Base-by-base conservation (phyloP, 2,113 vertebrate genomes). In the Rhabdornis inornatus region DNA sequence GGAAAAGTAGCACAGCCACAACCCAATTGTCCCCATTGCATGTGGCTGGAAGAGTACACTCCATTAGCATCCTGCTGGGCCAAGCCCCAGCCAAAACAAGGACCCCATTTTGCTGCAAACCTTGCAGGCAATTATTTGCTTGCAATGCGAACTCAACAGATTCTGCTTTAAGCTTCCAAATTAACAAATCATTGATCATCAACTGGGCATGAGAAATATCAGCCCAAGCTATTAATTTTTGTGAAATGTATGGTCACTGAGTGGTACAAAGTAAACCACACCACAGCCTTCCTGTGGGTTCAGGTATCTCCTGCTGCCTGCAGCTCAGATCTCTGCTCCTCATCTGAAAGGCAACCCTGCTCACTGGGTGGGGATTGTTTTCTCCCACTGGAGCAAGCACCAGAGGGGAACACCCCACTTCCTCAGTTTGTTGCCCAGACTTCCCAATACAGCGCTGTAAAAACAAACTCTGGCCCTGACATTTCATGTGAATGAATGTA, bases 341-440 rank as follows among this genome's bases (percentile, higher is more conserved):
- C n/a, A 6, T 3, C 45, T 18, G 15, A 18, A 28, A 25, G 17
- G 11, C 40, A 55, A 1, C 20, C 47, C 65, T 15, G 10, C 21
- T 50, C 1, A 0, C 20, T 61, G 39, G 3, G 0, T 11, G 33
- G 28, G 15, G 37, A 22, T 8, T 71, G 4, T 27, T 50, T 69
- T n/a, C n/a, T 72, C n/a, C 50, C 59, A 11, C 53, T 44, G 79
- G 35, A 42, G 60, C 40, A 63, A n/a, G 77, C 59, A 92, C 31
- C 11, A 8, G 24, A 40, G 19, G 20, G 39, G 76, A 82, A 35
- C 33, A 31, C 31, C 20, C 30, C 28, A 9, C 10, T 79, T 45
- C 50, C n/a, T 76, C 81, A 66, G n/a, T 33, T 81, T 90, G 50
- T n/a, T 44, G 17, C 50, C 23, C 33, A 33, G 27, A 44, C 33